Conservation (phyloP, 2,888 invertebrate species). For the Eumacrocentrus americanus region DNA sequence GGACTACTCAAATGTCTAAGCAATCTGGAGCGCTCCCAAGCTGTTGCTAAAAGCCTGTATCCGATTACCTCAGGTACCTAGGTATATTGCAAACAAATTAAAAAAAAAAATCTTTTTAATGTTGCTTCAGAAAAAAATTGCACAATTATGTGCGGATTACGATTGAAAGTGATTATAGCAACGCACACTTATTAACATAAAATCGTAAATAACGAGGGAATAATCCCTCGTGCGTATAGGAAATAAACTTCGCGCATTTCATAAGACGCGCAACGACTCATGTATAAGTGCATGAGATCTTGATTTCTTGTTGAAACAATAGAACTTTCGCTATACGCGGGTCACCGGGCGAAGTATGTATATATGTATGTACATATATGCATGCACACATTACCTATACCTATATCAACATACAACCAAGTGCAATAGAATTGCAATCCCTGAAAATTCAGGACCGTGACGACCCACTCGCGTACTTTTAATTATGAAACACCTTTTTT, state of each 20-base stretch:
- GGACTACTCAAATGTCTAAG: constrained; percentile 12
- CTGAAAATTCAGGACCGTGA: constrained; percentile 18
- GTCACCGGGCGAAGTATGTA: constrained; percentile 43
- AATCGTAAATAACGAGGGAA: constrained; percentile 18
- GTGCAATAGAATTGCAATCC: constrained; percentile 19
- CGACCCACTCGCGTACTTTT: constrained; percentile 15
- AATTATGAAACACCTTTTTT: constrained; percentile 21
- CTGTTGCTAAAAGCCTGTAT: neutral
- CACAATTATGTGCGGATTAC: neutral
- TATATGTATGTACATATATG: neutral
- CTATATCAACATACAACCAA: constrained; percentile 4
- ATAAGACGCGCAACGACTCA: constrained; percentile 34
- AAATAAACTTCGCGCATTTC: constrained; percentile 18
- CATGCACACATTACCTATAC: neutral
- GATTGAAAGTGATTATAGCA: constrained; percentile 8
- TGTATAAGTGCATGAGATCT: constrained; percentile 46
- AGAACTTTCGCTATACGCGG: constrained; percentile 53
- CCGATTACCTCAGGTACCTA: too few species aligned
- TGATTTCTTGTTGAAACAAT: constrained; percentile 47
- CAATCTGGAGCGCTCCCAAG: neutral
- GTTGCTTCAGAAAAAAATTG: constrained; percentile 5
- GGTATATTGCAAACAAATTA: constrained; percentile 1
- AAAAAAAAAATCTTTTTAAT: neutral
- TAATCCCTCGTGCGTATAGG: constrained; percentile 4
- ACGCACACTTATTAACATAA: constrained; percentile 9